A percentile compares a stretch with the other conserved stretches of the same genome.
Evolutionary conservation across 2,113 vertebrate species (phyloP).

Genomic region (Cololabis saira): DNA sequence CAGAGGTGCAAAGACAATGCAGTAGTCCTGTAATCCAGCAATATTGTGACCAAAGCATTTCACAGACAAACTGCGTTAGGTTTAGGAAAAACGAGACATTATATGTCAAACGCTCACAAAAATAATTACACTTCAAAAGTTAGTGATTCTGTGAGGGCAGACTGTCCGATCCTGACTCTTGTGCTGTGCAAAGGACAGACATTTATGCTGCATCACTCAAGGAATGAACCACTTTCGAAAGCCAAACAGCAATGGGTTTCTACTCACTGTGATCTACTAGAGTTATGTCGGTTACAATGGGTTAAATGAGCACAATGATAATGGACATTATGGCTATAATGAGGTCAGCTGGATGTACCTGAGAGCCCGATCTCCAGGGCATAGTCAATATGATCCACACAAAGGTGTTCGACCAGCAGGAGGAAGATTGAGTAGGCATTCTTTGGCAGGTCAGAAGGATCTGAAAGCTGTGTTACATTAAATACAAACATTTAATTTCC

Average conservation of each 20-base stretch:
- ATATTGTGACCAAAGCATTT: no score
- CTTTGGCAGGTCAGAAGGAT: conserved; percentile 96
- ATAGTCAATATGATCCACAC: conserved; percentile 98
- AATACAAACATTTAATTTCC: conserved; percentile 3
- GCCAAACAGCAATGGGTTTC: not conserved
- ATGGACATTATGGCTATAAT: conserved; percentile 1
- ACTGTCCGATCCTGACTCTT: no score
- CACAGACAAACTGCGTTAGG: no score
- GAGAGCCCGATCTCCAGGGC: conserved; percentile 97
- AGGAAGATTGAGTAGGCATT: conserved; percentile 98
- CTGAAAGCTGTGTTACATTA: conserved; percentile 88
- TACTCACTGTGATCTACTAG: not conserved
- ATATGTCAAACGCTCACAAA: no score
- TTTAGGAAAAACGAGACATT: no score
- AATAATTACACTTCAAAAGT: no score
- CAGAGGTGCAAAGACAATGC: no score
- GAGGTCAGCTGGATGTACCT: conserved; percentile 79
- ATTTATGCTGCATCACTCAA: no score
- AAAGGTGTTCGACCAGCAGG: conserved; percentile 96
- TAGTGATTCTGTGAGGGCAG: no score
- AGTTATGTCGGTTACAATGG: not conserved
- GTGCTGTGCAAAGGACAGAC: no score
- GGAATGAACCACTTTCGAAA: not conserved
- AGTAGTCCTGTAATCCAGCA: no score
- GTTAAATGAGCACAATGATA: not conserved